A percentile compares a stretch with the other conserved stretches of the same genome.
Conservation (phyloP, 2,113 vertebrate species). For the Benitochromis conjunctus region DNA sequence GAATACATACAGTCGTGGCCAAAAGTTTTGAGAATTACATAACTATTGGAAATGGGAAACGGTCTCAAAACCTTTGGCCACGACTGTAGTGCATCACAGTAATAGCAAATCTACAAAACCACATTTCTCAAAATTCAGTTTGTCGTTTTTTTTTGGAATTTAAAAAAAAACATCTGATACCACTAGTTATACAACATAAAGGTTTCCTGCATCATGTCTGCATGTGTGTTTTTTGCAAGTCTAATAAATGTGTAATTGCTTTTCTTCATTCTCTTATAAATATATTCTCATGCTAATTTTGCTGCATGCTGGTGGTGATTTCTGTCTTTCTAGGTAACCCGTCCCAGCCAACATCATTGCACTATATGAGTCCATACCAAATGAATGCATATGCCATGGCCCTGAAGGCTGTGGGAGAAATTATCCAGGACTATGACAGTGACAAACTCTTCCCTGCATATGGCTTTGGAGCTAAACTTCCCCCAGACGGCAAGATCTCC, state of each 20-base stretch:
- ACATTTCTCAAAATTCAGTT: background rate
- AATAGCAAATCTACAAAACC: background rate
- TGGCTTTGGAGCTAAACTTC: conserved; percentile 89
- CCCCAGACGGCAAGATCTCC: conserved; percentile 88
- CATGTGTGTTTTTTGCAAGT: background rate
- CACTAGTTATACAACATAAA: background rate
- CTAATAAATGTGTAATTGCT: background rate
- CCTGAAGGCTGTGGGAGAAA: conserved; percentile 88
- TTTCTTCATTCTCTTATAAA: background rate
- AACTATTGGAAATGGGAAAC: no score
- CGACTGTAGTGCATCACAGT: no score
- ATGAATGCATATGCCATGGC: conserved; percentile 92
- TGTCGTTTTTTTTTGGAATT: background rate
- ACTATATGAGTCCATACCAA: conserved; percentile 91
- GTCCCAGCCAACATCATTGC: conserved; percentile 87
- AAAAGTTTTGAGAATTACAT: no score
- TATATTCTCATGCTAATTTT: background rate
- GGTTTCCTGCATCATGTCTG: background rate
- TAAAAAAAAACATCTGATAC: background rate
- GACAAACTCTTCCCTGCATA: conserved; percentile 92
- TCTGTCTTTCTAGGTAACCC: conserved; percentile 77
- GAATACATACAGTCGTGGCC: no score
- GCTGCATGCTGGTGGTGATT: background rate
- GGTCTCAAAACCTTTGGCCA: no score
- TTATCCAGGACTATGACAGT: conserved; percentile 30